phyloP scores from a whole-genome alignment of 2,113 vertebrate genomes.

The Calidris pugnax region DNA sequence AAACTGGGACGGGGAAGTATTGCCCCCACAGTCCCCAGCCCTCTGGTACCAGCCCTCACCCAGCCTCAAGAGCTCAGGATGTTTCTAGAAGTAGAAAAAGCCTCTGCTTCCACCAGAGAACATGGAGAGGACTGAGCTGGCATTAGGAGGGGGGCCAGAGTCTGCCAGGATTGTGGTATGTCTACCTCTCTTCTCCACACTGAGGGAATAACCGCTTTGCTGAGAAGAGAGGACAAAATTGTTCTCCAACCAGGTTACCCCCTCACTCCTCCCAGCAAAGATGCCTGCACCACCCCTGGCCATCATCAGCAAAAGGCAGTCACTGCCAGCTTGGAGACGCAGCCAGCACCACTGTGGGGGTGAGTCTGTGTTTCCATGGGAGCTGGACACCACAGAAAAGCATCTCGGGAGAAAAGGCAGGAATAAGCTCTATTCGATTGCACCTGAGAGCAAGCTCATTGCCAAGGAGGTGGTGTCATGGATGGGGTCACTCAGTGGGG shows the following conservation, averaged over 20 bases:
- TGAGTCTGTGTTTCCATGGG: background rate
- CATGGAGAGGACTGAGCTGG: background rate
- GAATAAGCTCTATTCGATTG: background rate
- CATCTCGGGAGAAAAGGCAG: background rate
- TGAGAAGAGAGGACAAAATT: background rate
- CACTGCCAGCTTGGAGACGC: background rate
- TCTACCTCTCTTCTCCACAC: background rate
- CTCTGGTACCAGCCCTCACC: background rate
- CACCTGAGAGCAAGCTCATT: background rate
- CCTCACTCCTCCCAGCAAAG: background rate
- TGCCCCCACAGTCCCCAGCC: background rate
- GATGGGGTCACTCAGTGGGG: background rate
- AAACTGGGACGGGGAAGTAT: background rate
- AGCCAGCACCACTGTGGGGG: background rate
- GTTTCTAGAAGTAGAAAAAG: background rate
- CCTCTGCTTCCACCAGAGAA: background rate
- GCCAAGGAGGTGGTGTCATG: background rate
- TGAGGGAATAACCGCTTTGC: background rate
- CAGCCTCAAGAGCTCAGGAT: background rate
- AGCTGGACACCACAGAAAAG: background rate
- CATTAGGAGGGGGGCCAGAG: background rate
- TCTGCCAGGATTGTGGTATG: fast-evolving
- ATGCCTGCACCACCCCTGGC: background rate
- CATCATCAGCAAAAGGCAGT: background rate
- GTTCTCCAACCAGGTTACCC: background rate